Conservation (phyloP, 2,113 vertebrate species). For the Meriones unguiculatus region DNA sequence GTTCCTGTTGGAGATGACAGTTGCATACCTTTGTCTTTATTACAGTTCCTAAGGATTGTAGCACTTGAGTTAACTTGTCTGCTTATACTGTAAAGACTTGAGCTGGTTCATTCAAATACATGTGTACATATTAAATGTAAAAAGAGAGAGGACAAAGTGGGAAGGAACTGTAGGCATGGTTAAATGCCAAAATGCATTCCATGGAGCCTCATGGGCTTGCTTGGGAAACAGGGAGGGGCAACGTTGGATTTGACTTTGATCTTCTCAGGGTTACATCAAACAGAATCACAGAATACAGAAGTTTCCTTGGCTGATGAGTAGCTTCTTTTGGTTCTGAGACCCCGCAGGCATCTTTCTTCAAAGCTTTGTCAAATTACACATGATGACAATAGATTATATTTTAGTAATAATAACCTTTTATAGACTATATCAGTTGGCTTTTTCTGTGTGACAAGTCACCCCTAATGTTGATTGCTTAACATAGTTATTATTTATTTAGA, state of each 20-base stretch:
- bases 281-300: not conserved
- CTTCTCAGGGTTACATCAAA: not conserved
- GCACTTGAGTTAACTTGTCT: slow-evolving; percentile 32
- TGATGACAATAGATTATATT: not conserved
- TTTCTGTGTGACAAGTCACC: slow-evolving; percentile 5
- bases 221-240: not conserved
- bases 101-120: not conserved
- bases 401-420: not conserved
- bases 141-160: not conserved
- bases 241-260: not conserved
- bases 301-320: not conserved
- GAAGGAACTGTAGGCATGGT: not conserved
- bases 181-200: not conserved
- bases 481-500: not conserved
- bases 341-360: not conserved
- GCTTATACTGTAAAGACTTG: slow-evolving; percentile 40
- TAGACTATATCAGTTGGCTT: not conserved
- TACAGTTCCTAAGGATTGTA: slow-evolving; percentile 12
- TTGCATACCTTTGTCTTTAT: not conserved
- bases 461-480: not conserved
- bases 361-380: not conserved
- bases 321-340: not conserved
- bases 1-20: not conserved
- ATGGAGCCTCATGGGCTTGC: not conserved
- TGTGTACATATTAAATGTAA: not conserved